phyloP scores from a whole-genome alignment of 1,140 invertebrate genomes.

The Acromyrmex heyeri region DNA sequence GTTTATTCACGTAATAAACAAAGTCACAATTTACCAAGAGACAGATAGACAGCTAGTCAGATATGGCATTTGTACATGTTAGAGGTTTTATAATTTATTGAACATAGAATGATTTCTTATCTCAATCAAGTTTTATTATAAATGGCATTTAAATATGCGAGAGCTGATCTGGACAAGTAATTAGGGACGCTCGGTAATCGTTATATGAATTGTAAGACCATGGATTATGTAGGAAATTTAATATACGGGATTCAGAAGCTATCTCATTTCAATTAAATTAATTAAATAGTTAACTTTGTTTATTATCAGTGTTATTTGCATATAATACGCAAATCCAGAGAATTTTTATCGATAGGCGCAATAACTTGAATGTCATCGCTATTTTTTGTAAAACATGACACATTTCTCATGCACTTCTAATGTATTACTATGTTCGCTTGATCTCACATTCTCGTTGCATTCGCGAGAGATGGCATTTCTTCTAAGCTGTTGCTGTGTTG shows the following conservation, averaged over 20 bases:
- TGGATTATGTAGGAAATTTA: constrained; percentile 33
- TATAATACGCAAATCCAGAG: neutral
- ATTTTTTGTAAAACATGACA: neutral
- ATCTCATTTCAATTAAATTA: constrained; percentile 40
- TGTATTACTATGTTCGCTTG: neutral
- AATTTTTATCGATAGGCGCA: neutral
- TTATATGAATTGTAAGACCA: constrained; percentile 11
- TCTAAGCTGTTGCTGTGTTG: too few species aligned
- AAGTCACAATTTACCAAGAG: neutral
- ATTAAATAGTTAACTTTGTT: constrained; percentile 17
- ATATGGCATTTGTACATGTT: neutral
- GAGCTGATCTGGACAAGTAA: neutral
- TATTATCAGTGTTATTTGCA: constrained; percentile 1
- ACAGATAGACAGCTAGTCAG: neutral
- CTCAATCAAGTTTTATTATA: constrained; percentile 12
- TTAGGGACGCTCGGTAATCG: constrained; percentile 2
- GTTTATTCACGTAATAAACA: neutral
- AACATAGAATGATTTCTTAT: neutral
- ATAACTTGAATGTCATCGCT: neutral
- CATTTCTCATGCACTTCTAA: neutral
- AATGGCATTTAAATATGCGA: constrained; percentile 23
- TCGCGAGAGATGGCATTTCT: neutral
- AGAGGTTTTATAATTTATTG: constrained; percentile 6
- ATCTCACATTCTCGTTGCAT: neutral
- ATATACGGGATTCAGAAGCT: neutral